Base-by-base conservation (phyloP, 2,113 vertebrate species). In the Xenotilapia leptura region DNA sequence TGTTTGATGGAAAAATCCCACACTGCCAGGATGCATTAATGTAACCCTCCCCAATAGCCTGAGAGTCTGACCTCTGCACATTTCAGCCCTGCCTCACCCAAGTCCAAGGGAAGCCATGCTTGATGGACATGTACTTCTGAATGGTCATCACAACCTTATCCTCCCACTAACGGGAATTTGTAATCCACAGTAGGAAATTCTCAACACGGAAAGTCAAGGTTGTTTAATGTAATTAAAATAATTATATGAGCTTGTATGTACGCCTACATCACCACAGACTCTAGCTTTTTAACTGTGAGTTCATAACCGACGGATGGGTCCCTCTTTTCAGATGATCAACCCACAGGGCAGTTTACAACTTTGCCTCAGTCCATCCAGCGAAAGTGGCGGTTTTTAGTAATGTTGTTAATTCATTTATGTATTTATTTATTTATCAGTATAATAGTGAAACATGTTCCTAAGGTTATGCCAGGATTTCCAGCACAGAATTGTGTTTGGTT, bases 21-120 rank as follows among this genome's bases (percentile, higher is more conserved):
- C 60, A 55, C 83, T 94, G 94, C 91, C 92, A 93, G 84, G 85
- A 83, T 70, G 83, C 85, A 93, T 94, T 90, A 93, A 89, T 21
- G 83, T 87, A 88, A 92, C 83, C 51, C 80, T 17, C 62, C 54
- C 83, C 42, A 36, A 31, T 47, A 45, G 17, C 51, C 77, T 73
- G 83, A 60, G 73, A 79, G 83, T 82, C 79, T 86, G 88, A 90
- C 89, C 91, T 84, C 49, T 53, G 89, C 55, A 68, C 53, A 51
- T 92, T 49, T 83, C 81, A 89, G 75, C 79, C 80, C 83, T 58
- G 80, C 91, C 80, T 87, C 49, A 47, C 36, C 58, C 65, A 6
- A 15, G 68, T 88, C 79, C 21, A 17, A 75, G 85, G 58, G 83
- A 89, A 86, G 58, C 83, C 84, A 86, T 60, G 86, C 85, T 86